Evolutionary conservation across 2,797 vertebrate genomes (phyloP), one percentile per base, ranked within the genome.

Genomic region (Capromys pilorides): DNA sequence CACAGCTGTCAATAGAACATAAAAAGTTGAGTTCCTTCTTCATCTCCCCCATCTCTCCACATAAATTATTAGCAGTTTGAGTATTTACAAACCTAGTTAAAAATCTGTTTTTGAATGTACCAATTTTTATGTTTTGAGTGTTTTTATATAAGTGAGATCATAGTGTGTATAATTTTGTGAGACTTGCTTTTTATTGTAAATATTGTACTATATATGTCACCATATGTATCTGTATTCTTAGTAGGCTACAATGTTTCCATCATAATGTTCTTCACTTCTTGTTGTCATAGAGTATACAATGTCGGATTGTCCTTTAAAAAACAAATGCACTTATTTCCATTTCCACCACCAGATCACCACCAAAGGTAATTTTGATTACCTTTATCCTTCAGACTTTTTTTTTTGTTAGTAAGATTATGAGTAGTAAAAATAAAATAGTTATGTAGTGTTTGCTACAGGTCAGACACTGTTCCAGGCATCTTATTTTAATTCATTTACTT

Each of bases 1-100:
- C 3, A 41, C 41, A 78, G 41, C 36, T 78, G 14, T 78, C 45
- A 77, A 6, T 3, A 78, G 41, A 41, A 22, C 45, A 31, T 51
- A 78, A 78, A 24, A 75, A 41, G 9, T 28, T 14, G 12, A 77
- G 28, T 28, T 73, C 51, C 57, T 82, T 93, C 21, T 33, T 67
- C 24, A 18, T 80, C 45, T 54, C 28, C 39, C 64, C 45, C 45
- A 45, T 45, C 45, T 45, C 45, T 8, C 45, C 28, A 75, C 75
- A 45, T 67, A 83, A 92, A 92, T 61, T 81, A 78, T 82, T 90
- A 92, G 49, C 41, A 86, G 16, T 90, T 92, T 54, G 18, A 69
- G 4, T 92, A 64, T 83, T 93, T 93, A 83, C 31, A 93, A 36
- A 54, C 6, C 13, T 41, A 31, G 78, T 80, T 59, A 54, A 89